Evolutionary conservation across 2,797 vertebrate genomes (phyloP), one percentile per base, ranked within the genome.

Genomic region (Megalops cyprinoides): DNA sequence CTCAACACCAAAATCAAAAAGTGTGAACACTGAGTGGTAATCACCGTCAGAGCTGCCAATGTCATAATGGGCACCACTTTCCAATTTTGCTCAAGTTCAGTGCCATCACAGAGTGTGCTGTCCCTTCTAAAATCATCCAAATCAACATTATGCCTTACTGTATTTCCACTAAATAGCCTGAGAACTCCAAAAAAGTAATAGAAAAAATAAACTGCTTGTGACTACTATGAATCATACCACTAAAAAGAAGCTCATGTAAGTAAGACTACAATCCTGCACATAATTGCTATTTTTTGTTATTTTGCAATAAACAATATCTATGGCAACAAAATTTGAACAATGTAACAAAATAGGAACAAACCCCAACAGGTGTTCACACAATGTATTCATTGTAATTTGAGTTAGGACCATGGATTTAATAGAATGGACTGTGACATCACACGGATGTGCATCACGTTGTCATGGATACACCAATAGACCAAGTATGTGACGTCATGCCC

Each of bases 381-480:
- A 76, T 76, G 77, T 39, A 46, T 48, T 55, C 75, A 76, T 82
- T 81, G 39, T 58, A 76, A 82, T 82, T 77, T 75, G 76, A 82
- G 80, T 77, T 74, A 74, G n/a, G 37, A 65, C 65, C 8, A n/a
- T 42, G 77, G 49, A 25, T 81, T 58, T 92, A 80, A 88, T 82
- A 86, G 84, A 91, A 91, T 87, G 87, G 89, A 79, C 81, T 79
- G 83, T 93, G 91, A 94, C 91, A 92, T 94, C 92, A 92, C 69
- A 67, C 80, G 82, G 86, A 90, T 91, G 89, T 89, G 91, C 90
- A 91, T 92, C 89, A 85, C 76, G 92, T 94, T 83, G 77, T 91
- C 84, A 92, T 90, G 91, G 93, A 87, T 86, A 93, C 88, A 77
- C 82, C 85, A 90, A 82, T 88, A 86, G 81, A 83, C 81, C 60